Percentiles rank a stretch among this genome's conserved stretches.
Evolutionary conservation across 1,140 invertebrate genomes (phyloP).

Genomic region (Trypoxylus dichotomus): DNA sequence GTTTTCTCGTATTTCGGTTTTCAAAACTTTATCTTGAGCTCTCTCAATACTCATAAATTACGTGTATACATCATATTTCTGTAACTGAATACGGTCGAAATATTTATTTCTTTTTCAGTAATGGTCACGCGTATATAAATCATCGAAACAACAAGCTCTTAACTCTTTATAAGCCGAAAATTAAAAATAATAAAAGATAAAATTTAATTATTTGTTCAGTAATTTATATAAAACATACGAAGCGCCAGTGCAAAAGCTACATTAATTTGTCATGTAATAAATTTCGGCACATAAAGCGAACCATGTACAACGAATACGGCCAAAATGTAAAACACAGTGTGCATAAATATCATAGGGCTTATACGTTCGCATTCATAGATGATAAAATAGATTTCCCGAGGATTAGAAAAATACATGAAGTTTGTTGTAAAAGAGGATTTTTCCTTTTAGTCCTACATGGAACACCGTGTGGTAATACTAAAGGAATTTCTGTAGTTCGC

Average conservation of each 20-base stretch:
- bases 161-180: not conserved
- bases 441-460: not conserved
- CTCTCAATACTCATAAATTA: not conserved
- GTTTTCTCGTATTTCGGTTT: not conserved
- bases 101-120: not conserved
- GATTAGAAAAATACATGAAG: too few species aligned
- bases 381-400: too few species aligned
- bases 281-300: not conserved
- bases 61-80: not conserved
- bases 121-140: not conserved
- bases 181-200: not conserved
- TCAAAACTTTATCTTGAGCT: not conserved
- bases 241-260: not conserved
- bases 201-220: not conserved
- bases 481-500: not conserved
- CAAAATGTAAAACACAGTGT: not conserved
- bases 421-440: not conserved
- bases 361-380: too few species aligned
- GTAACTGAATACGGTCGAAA: not conserved
- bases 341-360: too few species aligned
- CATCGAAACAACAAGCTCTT: not conserved
- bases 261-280: not conserved
- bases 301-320: too few species aligned
- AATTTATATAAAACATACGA: not conserved
- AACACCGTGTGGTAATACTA: not conserved